Conservation (phyloP, 2,797 vertebrate species). For the Cynodonichthys magdalenae region DNA sequence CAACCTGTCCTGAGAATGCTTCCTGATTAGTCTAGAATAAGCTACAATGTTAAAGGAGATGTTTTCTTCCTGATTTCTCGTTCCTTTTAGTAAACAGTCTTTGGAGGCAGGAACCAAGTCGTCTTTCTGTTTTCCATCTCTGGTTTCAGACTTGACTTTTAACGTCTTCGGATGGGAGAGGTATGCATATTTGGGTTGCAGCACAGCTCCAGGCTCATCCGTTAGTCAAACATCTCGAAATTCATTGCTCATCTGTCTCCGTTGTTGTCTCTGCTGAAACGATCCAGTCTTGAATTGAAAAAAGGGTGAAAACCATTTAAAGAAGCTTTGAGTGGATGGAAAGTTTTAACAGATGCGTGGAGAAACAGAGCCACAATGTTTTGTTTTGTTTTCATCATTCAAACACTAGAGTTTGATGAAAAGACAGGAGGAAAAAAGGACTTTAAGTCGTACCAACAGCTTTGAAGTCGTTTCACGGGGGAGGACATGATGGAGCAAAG, state of each 20-base stretch:
- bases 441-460: slow-evolving; percentile 71
- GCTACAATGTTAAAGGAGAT: slow-evolving; percentile 74
- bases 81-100: slow-evolving; percentile 67
- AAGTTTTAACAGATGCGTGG: slow-evolving; percentile 27
- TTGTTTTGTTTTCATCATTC: slow-evolving; percentile 25
- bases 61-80: slow-evolving; percentile 39
- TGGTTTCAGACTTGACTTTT: slow-evolving; percentile 37
- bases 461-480: slow-evolving; percentile 63
- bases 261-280: slow-evolving; percentile 20
- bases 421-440: slow-evolving; percentile 24
- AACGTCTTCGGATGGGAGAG: slow-evolving; percentile 46
- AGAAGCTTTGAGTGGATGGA: slow-evolving; percentile 39
- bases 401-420: slow-evolving; percentile 36
- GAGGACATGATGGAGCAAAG: slow-evolving; percentile 49
- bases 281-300: slow-evolving; percentile 44
- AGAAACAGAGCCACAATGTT: no score
- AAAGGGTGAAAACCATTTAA: slow-evolving; percentile 40
- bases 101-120: slow-evolving; percentile 62
- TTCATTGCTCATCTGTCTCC: slow-evolving; percentile 26
- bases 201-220: slow-evolving; percentile 52
- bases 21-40: slow-evolving; percentile 71
- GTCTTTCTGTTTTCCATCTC: slow-evolving; percentile 36
- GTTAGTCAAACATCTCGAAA: slow-evolving; percentile 19
- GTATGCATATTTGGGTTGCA: slow-evolving; percentile 49
- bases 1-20: slow-evolving; percentile 82